A percentile compares a stretch with the other conserved stretches of the same genome.
phyloP scores from a whole-genome alignment of 2,113 vertebrate species.

The Ceyx melanurus region DNA sequence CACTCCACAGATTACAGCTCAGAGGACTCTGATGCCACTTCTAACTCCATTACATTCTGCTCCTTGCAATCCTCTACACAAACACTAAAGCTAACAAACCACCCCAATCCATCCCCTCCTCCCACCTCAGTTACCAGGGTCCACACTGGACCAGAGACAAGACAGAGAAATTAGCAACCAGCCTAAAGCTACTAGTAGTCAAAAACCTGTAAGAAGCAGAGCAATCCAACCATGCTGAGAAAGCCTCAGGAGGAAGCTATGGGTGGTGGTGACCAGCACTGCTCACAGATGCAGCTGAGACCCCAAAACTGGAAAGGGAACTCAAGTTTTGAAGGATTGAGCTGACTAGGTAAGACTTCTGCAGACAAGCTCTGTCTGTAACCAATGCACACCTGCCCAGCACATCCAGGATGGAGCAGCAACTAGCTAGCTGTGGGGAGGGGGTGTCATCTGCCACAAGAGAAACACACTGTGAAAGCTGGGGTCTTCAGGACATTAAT shows the following conservation, averaged over 20 bases:
- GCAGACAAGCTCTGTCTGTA: background rate
- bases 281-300: background rate
- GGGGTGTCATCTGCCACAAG: fast-evolving
- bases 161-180: background rate
- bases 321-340: background rate
- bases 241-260: background rate
- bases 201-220: background rate
- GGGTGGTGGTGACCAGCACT: background rate
- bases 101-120: background rate
- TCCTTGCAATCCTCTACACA: background rate
- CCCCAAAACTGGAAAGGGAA: background rate
- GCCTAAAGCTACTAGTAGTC: background rate
- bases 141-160: background rate
- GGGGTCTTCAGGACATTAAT: background rate
- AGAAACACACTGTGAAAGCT: background rate
- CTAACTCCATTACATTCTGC: conserved; percentile 10
- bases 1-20: conserved; percentile 43
- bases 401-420: background rate
- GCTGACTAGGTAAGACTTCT: background rate
- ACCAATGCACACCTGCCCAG: background rate
- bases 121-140: background rate
- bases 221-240: background rate
- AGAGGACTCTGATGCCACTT: background rate
- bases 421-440: background rate
- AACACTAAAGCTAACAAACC: conserved; percentile 1